Evolutionary conservation across 2,113 vertebrate genomes (phyloP), one percentile per base, ranked within the genome.

Genomic region (Cynopterus brachyotis): DNA sequence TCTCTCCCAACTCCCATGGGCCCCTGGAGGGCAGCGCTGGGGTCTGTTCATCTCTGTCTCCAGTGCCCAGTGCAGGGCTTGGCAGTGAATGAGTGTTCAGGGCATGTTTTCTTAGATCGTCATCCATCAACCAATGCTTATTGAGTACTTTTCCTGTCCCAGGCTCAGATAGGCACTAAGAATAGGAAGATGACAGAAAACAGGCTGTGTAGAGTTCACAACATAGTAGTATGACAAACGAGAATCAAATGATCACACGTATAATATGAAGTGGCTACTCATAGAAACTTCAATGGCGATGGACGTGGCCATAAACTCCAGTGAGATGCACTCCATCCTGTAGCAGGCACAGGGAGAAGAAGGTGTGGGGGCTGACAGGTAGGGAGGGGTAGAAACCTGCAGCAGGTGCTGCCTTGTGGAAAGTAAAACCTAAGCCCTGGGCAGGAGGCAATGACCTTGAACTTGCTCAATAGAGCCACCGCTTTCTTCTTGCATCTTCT

Each of bases 351-450:
- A 35, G 20, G 35, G 67, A 59, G 53, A 60, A 9, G 28, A 55
- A 45, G 50, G 30, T 9, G 20, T 45, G 50, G 40, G 15, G 19
- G 50, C 47, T 57, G 50, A 26, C 35, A 4, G 4, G 64, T 59
- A 45, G 26, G 40, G 67, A 50, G 16, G 35, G 59, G 6, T 9
- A 26, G 47, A 30, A 91, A 28, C 47, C 47, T 67, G 37, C 4
- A 13, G 50, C 32, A 62, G 32, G 40, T 10, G 24, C 3, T 10
- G 17, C 53, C 55, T n/a, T n/a, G 0, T 9, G 20, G 32, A n/a
- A 62, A 82, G 78, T 10, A 30, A 66, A 47, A 32, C 19, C 42
- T 62, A 67, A 62, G 42, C 57, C 19, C 78, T 9, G n/a, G 67
- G 53, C 67, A 16, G n/a, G 78, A 62, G 45, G 35, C 55, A 50